These are phyloP conservation scores for Therioaphis trifolii DNA, from an alignment of 2,888 invertebrate species.

Conservation along the genomic window DNA sequence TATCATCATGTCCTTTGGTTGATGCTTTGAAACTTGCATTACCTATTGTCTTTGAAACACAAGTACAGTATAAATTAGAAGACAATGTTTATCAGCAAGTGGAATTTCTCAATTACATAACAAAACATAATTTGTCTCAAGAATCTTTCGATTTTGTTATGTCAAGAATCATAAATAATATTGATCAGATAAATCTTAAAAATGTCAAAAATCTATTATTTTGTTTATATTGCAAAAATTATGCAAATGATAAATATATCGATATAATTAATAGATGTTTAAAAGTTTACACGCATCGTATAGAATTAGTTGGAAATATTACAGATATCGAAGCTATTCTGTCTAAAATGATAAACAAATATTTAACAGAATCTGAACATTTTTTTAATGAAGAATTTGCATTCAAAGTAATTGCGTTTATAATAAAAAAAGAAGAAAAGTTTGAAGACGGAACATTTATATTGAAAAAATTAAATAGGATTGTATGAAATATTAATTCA, in stretches of 20 bases:
- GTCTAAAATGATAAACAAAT: slow-evolving; percentile 70
- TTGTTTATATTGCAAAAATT: slow-evolving; percentile 72
- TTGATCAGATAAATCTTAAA: slow-evolving; percentile 69
- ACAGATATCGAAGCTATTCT: slow-evolving; percentile 72
- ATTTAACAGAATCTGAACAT: slow-evolving; percentile 70
- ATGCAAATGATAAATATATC: slow-evolving; percentile 70
- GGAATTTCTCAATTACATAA: slow-evolving; percentile 73
- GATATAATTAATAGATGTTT: slow-evolving; percentile 72
- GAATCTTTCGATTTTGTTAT: slow-evolving; percentile 72
- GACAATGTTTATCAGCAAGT: slow-evolving; percentile 68
- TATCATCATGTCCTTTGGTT: slow-evolving; percentile 72
- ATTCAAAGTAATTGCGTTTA: slow-evolving; percentile 72
- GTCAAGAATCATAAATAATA: slow-evolving; percentile 70
- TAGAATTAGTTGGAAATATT: slow-evolving; percentile 67
- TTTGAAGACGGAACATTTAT: slow-evolving; percentile 71
- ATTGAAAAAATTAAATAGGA: slow-evolving; percentile 72
- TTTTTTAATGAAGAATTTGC: slow-evolving; percentile 76
- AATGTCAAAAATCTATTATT: slow-evolving; percentile 72
- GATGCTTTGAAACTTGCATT: slow-evolving; percentile 76
- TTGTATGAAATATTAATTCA: slow-evolving; percentile 71
- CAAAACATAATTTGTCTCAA: slow-evolving; percentile 71
- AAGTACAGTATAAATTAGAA: slow-evolving; percentile 73
- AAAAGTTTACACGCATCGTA: slow-evolving; percentile 68
- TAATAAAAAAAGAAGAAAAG: slow-evolving; percentile 71
- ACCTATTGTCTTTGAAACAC: slow-evolving; percentile 77